phyloP scores from a whole-genome alignment of 2,113 vertebrate genomes.

The Passer domesticus region DNA sequence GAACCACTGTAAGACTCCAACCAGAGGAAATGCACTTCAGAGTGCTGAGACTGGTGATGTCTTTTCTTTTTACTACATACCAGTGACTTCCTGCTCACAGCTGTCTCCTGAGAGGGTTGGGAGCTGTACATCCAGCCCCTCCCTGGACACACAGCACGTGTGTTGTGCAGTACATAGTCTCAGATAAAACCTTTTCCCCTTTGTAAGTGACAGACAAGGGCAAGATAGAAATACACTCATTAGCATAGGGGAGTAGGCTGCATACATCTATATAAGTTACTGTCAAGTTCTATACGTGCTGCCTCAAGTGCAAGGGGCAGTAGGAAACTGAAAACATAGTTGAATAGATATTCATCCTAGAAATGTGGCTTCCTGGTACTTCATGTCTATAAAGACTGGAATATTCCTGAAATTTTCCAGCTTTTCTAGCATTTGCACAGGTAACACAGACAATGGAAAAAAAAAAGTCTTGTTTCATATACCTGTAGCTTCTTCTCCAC shows the following conservation, averaged over 20 bases:
- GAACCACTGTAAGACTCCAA: not conserved
- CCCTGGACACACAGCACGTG: fast-evolving
- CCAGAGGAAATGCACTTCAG: not conserved
- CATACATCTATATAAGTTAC: not conserved
- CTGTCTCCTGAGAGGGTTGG: not conserved
- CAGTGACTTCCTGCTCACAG: not conserved
- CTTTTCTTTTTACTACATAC: not conserved
- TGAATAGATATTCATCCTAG: not conserved
- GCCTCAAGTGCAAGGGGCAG: not conserved
- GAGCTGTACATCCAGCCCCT: not conserved
- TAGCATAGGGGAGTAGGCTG: not conserved
- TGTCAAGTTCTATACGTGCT: not conserved
- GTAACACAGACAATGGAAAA: not conserved
- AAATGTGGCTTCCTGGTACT: not conserved
- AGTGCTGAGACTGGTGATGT: not conserved
- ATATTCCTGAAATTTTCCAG: not conserved
- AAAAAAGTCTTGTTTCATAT: not conserved
- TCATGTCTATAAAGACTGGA: not conserved
- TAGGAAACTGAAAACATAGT: not conserved
- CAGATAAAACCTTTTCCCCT: not conserved
- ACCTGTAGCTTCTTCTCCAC: not conserved
- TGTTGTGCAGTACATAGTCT: not conserved
- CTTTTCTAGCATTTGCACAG: not conserved
- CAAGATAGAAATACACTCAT: not conserved
- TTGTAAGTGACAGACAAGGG: not conserved